Conservation (phyloP, 1,140 invertebrate genomes). For the Lordiphosa stackelbergi region DNA sequence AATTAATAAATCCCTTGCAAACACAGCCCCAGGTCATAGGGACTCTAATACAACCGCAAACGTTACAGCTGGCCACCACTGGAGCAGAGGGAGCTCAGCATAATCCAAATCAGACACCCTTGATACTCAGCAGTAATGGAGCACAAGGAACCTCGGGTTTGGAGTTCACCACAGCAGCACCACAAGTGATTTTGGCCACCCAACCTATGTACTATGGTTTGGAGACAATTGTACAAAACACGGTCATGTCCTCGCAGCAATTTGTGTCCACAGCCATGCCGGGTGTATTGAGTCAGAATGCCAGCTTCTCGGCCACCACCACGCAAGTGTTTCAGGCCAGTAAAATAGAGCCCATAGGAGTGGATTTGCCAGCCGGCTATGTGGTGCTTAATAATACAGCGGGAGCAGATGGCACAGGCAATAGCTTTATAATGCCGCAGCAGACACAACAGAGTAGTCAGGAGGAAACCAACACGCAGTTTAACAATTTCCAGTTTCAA, state of each 20-base stretch:
- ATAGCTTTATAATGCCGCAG: slow-evolving; percentile 39
- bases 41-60: slow-evolving; percentile 82
- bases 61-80: slow-evolving; percentile 74
- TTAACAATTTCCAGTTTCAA: slow-evolving; percentile 56
- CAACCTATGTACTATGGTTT: slow-evolving; percentile 89
- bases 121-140: slow-evolving; percentile 48
- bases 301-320: slow-evolving; percentile 87
- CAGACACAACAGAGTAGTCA: slow-evolving; percentile 23
- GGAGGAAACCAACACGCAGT: slow-evolving; percentile 50
- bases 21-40: slow-evolving; percentile 76
- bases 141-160: slow-evolving; percentile 63
- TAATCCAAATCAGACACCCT: slow-evolving; percentile 77
- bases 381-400: slow-evolving; percentile 83
- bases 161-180: slow-evolving; percentile 84
- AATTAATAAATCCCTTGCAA: slow-evolving; percentile 49
- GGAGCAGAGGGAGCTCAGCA: slow-evolving; percentile 76
- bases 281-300: slow-evolving; percentile 85
- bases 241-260: slow-evolving; percentile 90
- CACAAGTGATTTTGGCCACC: slow-evolving; percentile 83
- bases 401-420: slow-evolving; percentile 23
- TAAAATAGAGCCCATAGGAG: slow-evolving; percentile 85
- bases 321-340: slow-evolving; percentile 86
- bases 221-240: slow-evolving; percentile 90
- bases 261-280: slow-evolving; percentile 87
- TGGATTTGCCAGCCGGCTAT: slow-evolving; percentile 84